A percentile compares a stretch with the other conserved stretches of the same genome.
Conservation (phyloP, 2,888 invertebrate species). For the Parnassius orleans region DNA sequence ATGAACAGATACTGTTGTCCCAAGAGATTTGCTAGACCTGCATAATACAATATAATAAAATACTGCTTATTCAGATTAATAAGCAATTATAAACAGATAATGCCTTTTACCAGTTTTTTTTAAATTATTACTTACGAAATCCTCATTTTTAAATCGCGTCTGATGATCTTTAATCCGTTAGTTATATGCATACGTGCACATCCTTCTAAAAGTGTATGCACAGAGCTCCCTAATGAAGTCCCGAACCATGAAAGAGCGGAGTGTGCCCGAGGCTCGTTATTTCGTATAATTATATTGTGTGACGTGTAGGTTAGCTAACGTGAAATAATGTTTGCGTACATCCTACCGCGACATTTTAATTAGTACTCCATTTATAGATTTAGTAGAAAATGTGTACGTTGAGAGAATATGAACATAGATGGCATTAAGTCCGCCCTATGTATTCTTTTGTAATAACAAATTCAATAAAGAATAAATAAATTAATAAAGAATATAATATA, state of each 20-base stretch:
- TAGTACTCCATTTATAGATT: slow-evolving; percentile 5
- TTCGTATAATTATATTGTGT: slow-evolving; percentile 15
- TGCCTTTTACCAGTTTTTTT: too few species aligned
- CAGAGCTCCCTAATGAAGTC: slow-evolving; percentile 17
- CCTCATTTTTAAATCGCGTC: not conserved
- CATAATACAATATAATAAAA: too few species aligned
- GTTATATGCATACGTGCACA: not conserved
- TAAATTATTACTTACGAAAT: too few species aligned
- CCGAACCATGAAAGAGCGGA: slow-evolving; percentile 1
- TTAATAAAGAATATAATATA: too few species aligned
- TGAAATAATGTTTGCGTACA: not conserved
- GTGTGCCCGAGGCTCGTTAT: slow-evolving; percentile 2
- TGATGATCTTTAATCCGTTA: not conserved
- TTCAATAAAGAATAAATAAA: too few species aligned
- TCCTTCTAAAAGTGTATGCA: slow-evolving; percentile 1
- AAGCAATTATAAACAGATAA: too few species aligned
- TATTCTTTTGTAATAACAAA: too few species aligned
- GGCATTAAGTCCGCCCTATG: too few species aligned
- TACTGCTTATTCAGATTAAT: too few species aligned
- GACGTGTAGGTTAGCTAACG: not conserved
- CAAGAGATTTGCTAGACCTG: too few species aligned
- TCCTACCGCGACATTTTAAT: slow-evolving; percentile 8
- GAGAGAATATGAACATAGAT: not conserved
- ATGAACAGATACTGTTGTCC: too few species aligned
- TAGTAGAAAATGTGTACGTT: slow-evolving; percentile 1